Conservation (phyloP, 2,113 vertebrate genomes). For the Erythrolamprus reginae region DNA sequence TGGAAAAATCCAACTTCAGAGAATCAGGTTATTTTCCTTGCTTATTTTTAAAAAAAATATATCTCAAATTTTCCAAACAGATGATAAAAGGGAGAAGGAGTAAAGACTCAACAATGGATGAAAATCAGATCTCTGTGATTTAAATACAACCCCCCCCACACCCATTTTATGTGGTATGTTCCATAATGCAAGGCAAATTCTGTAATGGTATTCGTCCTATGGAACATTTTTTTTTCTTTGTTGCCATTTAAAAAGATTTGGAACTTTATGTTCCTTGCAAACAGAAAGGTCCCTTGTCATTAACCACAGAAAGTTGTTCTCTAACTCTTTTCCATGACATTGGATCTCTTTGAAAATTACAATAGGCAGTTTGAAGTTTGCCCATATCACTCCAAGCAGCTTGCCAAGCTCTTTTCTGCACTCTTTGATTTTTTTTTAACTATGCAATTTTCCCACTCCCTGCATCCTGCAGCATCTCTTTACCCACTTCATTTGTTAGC, state of each 20-base stretch:
- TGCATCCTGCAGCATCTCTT: background rate
- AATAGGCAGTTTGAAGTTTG: background rate
- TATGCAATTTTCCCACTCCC: background rate
- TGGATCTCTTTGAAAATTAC: background rate
- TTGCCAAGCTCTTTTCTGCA: background rate
- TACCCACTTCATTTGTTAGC: background rate
- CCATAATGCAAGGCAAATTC: background rate
- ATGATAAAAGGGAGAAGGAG: background rate
- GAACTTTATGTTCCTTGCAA: background rate
- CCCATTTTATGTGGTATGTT: background rate
- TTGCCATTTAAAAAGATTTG: background rate
- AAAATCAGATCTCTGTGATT: background rate
- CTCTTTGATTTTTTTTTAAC: background rate
- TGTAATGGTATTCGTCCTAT: background rate
- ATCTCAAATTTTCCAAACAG: background rate
- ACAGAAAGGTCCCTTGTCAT: background rate
- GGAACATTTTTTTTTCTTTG: background rate
- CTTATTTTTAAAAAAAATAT: background rate
- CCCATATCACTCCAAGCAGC: too few species aligned
- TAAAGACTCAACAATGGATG: background rate
- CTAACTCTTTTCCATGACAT: background rate
- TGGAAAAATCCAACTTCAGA: background rate
- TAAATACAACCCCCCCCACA: too few species aligned
- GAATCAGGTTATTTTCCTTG: conserved; percentile 12
- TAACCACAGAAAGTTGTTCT: background rate